phyloP scores from a whole-genome alignment of 2,888 invertebrate species.

The Stenodema calcarata region DNA sequence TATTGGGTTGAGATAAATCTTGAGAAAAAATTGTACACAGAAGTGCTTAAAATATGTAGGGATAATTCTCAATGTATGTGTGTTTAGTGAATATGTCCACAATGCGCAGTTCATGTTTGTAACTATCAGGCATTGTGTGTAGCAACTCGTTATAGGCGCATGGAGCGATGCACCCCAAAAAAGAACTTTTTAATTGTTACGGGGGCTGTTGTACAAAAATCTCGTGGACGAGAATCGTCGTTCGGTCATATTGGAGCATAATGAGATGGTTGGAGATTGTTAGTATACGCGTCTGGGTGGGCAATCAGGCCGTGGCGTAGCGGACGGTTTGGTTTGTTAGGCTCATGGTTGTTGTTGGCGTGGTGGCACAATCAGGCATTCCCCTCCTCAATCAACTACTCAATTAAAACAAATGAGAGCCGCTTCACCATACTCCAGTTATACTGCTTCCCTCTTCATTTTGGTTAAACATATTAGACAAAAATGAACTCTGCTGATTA shows the following conservation, averaged over 20 bases:
- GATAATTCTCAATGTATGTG: no score
- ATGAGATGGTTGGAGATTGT: conserved; percentile 30
- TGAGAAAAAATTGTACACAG: no score
- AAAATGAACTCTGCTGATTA: no score
- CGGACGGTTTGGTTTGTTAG: conserved; percentile 30
- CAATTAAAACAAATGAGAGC: conserved; percentile 38
- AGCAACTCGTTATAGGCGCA: no score
- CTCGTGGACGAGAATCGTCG: neutral
- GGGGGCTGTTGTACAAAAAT: neutral
- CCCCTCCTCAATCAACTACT: conserved; percentile 34
- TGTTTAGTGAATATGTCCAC: no score
- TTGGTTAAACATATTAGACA: neutral
- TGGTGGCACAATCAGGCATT: conserved; percentile 23
- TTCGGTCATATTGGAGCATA: conserved; percentile 11
- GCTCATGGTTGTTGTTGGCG: conserved; percentile 12
- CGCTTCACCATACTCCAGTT: neutral
- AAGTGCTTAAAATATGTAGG: no score
- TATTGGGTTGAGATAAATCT: no score
- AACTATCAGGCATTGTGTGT: no score
- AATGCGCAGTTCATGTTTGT: no score
- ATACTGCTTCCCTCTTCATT: neutral
- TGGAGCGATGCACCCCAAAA: no score
- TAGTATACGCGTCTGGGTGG: conserved; percentile 17
- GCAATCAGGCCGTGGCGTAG: conserved; percentile 18
- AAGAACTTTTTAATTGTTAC: no score